Evolutionary conservation across 2,888 invertebrate genomes (phyloP), one percentile per base, ranked within the genome.

Genomic region (Caradrina clavipalpis): DNA sequence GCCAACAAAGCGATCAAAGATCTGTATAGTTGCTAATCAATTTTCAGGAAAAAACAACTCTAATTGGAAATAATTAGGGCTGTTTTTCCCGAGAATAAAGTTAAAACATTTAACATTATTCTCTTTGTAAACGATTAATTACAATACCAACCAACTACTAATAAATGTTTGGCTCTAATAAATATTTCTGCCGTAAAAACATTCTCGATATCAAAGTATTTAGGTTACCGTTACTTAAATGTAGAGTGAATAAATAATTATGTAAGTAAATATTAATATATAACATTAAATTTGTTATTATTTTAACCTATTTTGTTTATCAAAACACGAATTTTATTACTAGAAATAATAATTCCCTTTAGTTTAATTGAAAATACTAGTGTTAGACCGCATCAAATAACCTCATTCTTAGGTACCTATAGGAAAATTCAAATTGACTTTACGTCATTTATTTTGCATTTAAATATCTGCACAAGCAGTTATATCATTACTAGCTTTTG

Each of bases 361-460:
- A 1, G n/a, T 49, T 19, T 67, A 35, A 42, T 57, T 45, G 22
- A 13, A 67, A 51, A n/a, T 22, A 68, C 17, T 57, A 11, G 22
- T 60, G 61, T 11, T 63, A 1, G 45, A 15, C 10, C n/a, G 17
- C 45, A 63, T 59, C 31, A 51, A 51, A 47, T 57, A 55, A 22
- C 59, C 47, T 35, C 51, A 69, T 68, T 67, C 0, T 45, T 39
- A 15, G 11, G 11, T 57, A n/a, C 49, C 6, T 50, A 22, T 10
- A 31, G 21, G 6, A 68, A 6, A 35, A 35, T 35, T 10, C 35
- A 7, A 35, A 35, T 7, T 10, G 7, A 0, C 57, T 21, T 56
- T 55, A 51, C 22, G 51, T n/a, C 10, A 61, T 54, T 66, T 62
- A 13, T 51, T 70, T 66, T 58, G 31, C 47, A 59, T 65, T 61